A percentile compares a stretch with the other conserved stretches of the same genome.
Evolutionary conservation across 2,888 invertebrate genomes (phyloP).

Genomic region (Arctia plantaginis): DNA sequence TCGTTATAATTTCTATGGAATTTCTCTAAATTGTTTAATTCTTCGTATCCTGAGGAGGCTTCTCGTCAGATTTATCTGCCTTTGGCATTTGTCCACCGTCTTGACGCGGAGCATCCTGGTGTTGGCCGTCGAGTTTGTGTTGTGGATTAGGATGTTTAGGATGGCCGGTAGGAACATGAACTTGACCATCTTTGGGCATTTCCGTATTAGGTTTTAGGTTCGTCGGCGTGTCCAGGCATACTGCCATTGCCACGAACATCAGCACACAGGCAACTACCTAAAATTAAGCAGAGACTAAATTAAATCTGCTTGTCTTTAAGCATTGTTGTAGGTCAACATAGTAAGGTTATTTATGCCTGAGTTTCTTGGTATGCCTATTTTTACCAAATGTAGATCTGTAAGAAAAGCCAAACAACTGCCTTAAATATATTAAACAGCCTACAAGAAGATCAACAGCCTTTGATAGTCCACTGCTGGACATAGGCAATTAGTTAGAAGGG

Average conservation of each 20-base stretch:
- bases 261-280: conserved; percentile 69
- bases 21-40: conserved; percentile 27
- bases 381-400: too few relatives aligned
- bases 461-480: too few relatives aligned
- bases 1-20: background rate
- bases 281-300: background rate
- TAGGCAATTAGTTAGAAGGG: too few relatives aligned
- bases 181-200: conserved; percentile 49
- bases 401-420: too few relatives aligned
- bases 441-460: too few relatives aligned
- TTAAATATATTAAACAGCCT: too few relatives aligned
- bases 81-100: conserved; percentile 35
- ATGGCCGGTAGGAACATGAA: background rate
- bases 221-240: conserved; percentile 57
- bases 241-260: conserved; percentile 65
- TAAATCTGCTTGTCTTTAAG: background rate
- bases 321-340: background rate
- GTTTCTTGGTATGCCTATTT: too few relatives aligned
- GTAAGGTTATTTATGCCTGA: background rate
- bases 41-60: conserved; percentile 54
- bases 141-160: conserved; percentile 10
- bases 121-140: conserved; percentile 15
- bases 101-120: conserved; percentile 30
- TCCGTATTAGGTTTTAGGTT: conserved; percentile 58
- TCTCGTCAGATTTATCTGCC: conserved; percentile 44